Base-by-base conservation (phyloP, 1,140 invertebrate species). In the Ceratina calcarata region DNA sequence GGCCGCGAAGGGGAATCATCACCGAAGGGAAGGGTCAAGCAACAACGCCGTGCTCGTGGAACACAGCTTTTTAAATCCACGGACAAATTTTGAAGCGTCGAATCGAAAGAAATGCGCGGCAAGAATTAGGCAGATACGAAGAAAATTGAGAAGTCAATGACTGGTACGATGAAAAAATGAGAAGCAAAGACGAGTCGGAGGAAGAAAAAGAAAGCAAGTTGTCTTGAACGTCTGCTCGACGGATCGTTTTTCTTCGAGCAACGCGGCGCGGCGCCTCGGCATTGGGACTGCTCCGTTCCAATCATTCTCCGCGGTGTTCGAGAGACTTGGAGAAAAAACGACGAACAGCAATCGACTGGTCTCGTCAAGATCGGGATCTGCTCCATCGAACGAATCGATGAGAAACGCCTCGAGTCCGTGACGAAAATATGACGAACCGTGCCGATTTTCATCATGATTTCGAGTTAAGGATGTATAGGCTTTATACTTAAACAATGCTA, bases 161-260 rank as follows among this genome's bases (percentile, higher is more conserved):
- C n/a, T 7, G 55, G 55, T 16, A n/a, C 0, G 55, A 57, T 12
- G n/a, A 57, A 57, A 57, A 57, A 4, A 57, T 57, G 67, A 53
- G 45, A 22, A 1, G 12, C 6, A 18, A 8, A 22, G 13, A 15
- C 0, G 66, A 53, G 4, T 13, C 16, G 10, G 16, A 51, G 67
- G n/a, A 55, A 53, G 67, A 58, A 70, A 70, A 70, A 70, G 67
- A 70, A 70, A 70, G 53, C 67, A 55, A 70, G 67, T 57, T 69
- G 51, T 70, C 67, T 70, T 16, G 67, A 27, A 70, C 32, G 67
- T 70, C 51, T 70, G 67, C 51, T 70, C 67, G 67, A 13, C 53
- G 53, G 66, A 68, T 70, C 67, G 67, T 70, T 70, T 70, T 70
- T 70, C 67, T 70, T 15, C 12, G 18, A 57, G 51, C 24, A 45